phyloP scores from a whole-genome alignment of 2,113 vertebrate species.

The Malurus cyaneus region DNA sequence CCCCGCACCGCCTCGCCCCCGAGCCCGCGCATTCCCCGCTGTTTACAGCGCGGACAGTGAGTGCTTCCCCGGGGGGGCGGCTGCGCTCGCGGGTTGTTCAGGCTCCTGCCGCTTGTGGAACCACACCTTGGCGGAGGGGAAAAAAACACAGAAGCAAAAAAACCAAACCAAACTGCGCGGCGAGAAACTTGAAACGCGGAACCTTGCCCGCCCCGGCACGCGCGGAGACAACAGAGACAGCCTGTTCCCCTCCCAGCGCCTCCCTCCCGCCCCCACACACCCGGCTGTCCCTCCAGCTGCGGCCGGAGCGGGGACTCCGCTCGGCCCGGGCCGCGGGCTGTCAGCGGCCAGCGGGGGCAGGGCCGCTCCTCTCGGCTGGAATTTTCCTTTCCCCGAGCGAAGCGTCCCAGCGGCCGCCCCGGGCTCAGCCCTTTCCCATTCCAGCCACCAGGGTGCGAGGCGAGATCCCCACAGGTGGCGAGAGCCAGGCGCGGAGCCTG shows the following conservation, averaged over 20 bases:
- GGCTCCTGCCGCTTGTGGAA: neutral
- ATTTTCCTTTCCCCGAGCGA: conserved; percentile 50
- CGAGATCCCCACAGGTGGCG: conserved; percentile 8
- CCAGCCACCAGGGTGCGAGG: conserved; percentile 53
- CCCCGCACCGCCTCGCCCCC: neutral
- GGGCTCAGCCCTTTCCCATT: neutral
- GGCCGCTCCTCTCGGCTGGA: conserved; percentile 36
- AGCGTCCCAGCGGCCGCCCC: neutral
- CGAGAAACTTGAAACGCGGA: conserved; percentile 12
- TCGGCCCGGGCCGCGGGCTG: neutral
- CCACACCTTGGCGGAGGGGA: neutral
- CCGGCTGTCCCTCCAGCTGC: neutral
- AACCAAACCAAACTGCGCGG: neutral
- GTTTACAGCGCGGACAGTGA: neutral
- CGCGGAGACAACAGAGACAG: conserved; percentile 10
- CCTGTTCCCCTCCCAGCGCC: conserved; percentile 21
- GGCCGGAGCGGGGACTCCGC: neutral
- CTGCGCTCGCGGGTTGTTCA: neutral
- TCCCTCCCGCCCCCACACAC: neutral
- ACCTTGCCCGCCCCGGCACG: neutral
- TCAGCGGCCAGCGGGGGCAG: conserved; percentile 28
- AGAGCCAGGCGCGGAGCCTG: neutral
- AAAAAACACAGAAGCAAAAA: neutral
- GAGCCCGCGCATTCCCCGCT: neutral
- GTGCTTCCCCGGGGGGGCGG: neutral